Conservation (phyloP, 23 tunicate genomes). For the Styela plicata region DNA sequence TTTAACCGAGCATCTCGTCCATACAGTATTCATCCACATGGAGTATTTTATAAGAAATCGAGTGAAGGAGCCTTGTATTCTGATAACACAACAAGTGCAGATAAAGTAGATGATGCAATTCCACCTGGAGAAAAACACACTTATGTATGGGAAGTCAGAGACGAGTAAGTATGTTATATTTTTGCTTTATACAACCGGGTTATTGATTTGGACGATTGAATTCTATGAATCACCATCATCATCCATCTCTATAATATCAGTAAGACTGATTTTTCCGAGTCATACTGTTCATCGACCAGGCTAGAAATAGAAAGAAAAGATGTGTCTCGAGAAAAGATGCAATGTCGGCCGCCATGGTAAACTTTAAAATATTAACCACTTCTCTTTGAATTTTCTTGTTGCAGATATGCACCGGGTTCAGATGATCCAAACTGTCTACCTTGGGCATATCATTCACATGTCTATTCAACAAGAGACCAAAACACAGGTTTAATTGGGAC, state of each 20-base stretch:
- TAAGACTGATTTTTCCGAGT: too few relatives aligned
- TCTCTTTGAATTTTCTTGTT: too few relatives aligned
- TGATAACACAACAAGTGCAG: constrained; percentile 33
- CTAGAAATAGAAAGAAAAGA: too few relatives aligned
- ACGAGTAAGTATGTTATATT: constrained; percentile 51
- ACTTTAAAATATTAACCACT: too few relatives aligned
- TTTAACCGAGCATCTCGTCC: constrained; percentile 46
- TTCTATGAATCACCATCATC: too few relatives aligned
- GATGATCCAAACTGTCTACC: constrained; percentile 62
- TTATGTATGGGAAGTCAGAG: constrained; percentile 59
- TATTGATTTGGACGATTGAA: too few relatives aligned
- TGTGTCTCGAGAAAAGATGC: too few relatives aligned
- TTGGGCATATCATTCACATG: constrained; percentile 72
- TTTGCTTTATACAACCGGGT: too few relatives aligned
- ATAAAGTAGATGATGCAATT: constrained; percentile 32
- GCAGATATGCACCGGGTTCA: constrained; percentile 48
- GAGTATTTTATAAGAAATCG: constrained; percentile 58
- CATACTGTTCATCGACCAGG: too few relatives aligned
- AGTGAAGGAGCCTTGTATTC: constrained; percentile 67
- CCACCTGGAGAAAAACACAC: constrained; percentile 39
- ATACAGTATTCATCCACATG: constrained; percentile 63
- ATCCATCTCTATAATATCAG: too few relatives aligned
- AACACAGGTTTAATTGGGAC: constrained; percentile 67
- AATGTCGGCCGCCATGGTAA: too few relatives aligned
- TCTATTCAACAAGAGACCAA: constrained; percentile 45